Base-by-base conservation (phyloP, 2,888 invertebrate genomes). In the Altica lythri region DNA sequence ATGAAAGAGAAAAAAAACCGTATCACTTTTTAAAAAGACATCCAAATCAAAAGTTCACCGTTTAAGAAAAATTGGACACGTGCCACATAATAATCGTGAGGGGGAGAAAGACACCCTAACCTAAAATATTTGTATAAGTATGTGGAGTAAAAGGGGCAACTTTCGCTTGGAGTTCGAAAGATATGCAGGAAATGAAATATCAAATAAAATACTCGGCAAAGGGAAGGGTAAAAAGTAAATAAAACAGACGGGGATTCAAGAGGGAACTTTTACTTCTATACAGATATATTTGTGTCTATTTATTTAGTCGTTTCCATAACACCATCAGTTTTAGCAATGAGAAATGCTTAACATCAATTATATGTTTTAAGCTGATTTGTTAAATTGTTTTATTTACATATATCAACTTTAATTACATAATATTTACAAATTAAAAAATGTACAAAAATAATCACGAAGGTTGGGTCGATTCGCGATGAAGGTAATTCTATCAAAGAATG, bases 161-260 rank as follows among this genome's bases (percentile, higher is more conserved):
- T 48, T 48, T 53, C 13, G 34, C 34, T 45, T 22, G 48, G 29
- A 25, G 22, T 12, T 29, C 13, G 9, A 27, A 50, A 42, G 45
- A 37, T 27, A 37, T 32, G 37, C 14, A 50, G 55, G 50, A 55
- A 46, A 55, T 55, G 46, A 55, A 51, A 55, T 46, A 55, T 55
- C 38, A 46, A 55, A 55, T 55, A 55, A 55, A 55, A 55, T 55
- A 55, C 50, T 45, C 50, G 29, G 38, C 12, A 22, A 42, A 40
- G 51, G 16, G 55, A 49, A 45, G 34, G 42, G 42, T 42, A 34
- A 47, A 34, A 47, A 45, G 37, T 47, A 47, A 48, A 48, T 48
- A 48, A 38, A 48, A 48, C 38, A 25, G 30, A 3, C 30, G 29
- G 13, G 27, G 48, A 27, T 48, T 38, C 29, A 14, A 40, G 14